phyloP scores from a whole-genome alignment of 2,113 vertebrate genomes.

The Daubentonia madagascariensis region DNA sequence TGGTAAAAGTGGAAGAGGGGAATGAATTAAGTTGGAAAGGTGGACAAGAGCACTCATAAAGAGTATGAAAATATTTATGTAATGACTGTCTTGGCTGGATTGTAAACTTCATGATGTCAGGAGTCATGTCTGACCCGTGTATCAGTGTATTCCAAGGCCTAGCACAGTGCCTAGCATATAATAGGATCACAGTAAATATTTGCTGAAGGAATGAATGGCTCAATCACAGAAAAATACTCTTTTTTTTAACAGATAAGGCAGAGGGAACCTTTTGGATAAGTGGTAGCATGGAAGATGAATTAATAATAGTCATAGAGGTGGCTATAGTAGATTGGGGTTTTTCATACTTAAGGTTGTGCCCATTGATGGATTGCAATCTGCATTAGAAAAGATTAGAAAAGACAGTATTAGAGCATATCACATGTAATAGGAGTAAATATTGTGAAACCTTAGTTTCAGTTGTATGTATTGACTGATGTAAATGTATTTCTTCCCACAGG shows the following conservation, averaged over 20 bases:
- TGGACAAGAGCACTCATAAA: background rate
- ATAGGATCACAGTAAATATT: background rate
- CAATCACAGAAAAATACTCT: background rate
- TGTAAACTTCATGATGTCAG: background rate
- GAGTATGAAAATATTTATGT: background rate
- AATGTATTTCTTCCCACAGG: background rate
- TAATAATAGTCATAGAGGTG: background rate
- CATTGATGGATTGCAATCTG: background rate
- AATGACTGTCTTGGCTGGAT: background rate
- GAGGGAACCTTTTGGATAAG: background rate
- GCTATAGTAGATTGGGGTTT: background rate
- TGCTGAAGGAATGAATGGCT: background rate
- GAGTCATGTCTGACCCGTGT: background rate
- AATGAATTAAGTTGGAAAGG: background rate
- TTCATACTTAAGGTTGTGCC: background rate
- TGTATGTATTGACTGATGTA: background rate
- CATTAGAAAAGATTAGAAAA: background rate
- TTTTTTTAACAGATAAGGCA: background rate
- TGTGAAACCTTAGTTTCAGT: background rate
- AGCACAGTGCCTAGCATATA: background rate
- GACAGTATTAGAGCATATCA: background rate
- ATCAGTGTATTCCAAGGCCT: background rate
- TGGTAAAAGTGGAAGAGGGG: background rate
- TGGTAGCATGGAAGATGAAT: background rate
- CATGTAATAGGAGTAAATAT: background rate